Conservation (phyloP, 2,113 vertebrate genomes). For the Sprattus sprattus region DNA sequence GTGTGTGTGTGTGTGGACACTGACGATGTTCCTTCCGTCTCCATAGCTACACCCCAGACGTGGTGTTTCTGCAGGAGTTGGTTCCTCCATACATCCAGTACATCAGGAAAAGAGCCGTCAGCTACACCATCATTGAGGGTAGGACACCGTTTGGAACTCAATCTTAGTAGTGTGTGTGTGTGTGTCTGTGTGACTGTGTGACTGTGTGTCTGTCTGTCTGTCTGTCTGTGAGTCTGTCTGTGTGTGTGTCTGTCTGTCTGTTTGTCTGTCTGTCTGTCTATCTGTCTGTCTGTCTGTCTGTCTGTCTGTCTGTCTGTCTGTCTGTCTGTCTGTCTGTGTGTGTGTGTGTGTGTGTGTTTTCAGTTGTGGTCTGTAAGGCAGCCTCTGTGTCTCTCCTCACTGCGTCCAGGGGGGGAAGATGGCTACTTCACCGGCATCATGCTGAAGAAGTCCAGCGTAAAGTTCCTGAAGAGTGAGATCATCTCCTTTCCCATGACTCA, state of each 20-base stretch:
- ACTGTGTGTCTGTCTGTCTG: slow-evolving; percentile 29
- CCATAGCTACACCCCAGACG: slow-evolving; percentile 87
- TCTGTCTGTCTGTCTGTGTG: neutral
- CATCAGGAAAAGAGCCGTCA: slow-evolving; percentile 81
- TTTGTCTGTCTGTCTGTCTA: too few relatives aligned
- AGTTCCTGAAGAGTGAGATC: slow-evolving; percentile 79
- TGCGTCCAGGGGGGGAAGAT: slow-evolving; percentile 77
- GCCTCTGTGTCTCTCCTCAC: neutral
- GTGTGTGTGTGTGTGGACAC: too few relatives aligned
- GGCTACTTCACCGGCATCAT: slow-evolving; percentile 89
- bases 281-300: neutral
- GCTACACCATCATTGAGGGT: slow-evolving; percentile 87
- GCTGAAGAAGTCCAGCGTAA: slow-evolving; percentile 87
- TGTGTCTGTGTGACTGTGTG: neutral
- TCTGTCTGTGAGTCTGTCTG: neutral
- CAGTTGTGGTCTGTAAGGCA: neutral
- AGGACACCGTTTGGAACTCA: slow-evolving; percentile 22
- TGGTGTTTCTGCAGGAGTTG: slow-evolving; percentile 93
- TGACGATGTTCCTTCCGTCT: slow-evolving; percentile 28
- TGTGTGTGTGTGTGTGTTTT: too few relatives aligned
- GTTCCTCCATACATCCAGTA: slow-evolving; percentile 77
- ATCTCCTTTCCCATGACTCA: slow-evolving; percentile 80
- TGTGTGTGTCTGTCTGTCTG: neutral
- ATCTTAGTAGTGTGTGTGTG: neutral
- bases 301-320: neutral